Base-by-base conservation (phyloP, 2,888 invertebrate species). In the Plusia festucae region DNA sequence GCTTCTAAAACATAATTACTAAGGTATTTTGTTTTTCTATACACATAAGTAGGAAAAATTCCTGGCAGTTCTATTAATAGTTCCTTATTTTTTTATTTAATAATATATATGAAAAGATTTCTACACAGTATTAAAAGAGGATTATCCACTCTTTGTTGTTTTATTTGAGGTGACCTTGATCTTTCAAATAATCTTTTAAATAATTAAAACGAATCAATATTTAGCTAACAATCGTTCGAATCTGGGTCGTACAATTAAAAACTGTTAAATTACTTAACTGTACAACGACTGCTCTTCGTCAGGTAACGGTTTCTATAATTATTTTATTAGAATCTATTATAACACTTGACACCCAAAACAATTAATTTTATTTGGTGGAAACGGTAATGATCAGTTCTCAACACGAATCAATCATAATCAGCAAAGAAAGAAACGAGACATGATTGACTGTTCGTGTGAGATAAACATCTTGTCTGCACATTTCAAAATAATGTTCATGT, bases 181-280 rank as follows among this genome's bases (percentile, higher is more conserved):
- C 55, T 76, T 63, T 65, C 20, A 67, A 59, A 65, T 67, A 61
- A 63, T 60, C 55, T 76, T 63, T 65, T 18, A 67, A 59, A 65
- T 67, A 61, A 73, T 59, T 24, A 65, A 65, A 49, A 63, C 46
- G 51, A 60, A 74, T 71, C 64, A 70, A 73, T 73, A 62, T 74
- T 53, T 65, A 68, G 44, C 56, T 61, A 68, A 72, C 54, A 75
- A 67, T 70, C 60, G 70, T 20, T 49, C 32, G 53, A 65, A 79
- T 65, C 76, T 76, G 62, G 76, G 80, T 68, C 76, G 60, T 68
- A 58, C 76, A 73, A 75, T 79, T 77, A 75, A 57, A 68, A 27
- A 70, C 32, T 60, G 20, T 76, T 66, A 80, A 49, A 78, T 78
- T 70, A 78, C 64, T 68, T 76, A 74, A 79, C 79, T 71, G 73